A percentile compares a stretch with the other conserved stretches of the same genome.
These are phyloP conservation scores for Astyanax mexicanus DNA, from an alignment of 2,797 vertebrate species.

Conservation along the genomic window DNA sequence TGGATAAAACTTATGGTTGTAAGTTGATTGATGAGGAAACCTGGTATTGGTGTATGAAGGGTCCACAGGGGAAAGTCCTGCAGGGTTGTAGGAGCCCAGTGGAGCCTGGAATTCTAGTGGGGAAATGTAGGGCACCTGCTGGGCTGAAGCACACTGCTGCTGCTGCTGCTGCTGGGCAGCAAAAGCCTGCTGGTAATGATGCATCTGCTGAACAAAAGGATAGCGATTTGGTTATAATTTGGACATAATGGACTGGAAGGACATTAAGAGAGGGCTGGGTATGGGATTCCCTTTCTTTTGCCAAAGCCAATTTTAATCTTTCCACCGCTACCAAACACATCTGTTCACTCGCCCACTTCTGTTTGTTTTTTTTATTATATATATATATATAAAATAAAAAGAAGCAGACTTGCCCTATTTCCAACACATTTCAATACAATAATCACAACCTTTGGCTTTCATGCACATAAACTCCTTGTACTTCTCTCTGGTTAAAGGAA, in stretches of 20 bases:
- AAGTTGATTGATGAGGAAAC: slow-evolving; percentile 68
- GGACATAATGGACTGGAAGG: slow-evolving; percentile 69
- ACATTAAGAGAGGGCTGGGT: slow-evolving; percentile 58
- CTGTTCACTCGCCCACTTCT: too few relatives aligned
- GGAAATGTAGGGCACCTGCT: slow-evolving; percentile 85
- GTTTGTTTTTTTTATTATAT: too few relatives aligned
- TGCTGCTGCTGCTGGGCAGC: slow-evolving; percentile 81
- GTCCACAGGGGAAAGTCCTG: slow-evolving; percentile 71
- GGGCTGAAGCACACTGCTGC: slow-evolving; percentile 75
- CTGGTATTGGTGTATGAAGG: slow-evolving; percentile 77
- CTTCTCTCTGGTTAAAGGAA: background rate
- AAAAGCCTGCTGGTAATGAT: slow-evolving; percentile 93
- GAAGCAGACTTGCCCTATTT: too few relatives aligned
- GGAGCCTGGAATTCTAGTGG: slow-evolving; percentile 88
- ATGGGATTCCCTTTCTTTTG: background rate
- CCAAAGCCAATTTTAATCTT: too few relatives aligned
- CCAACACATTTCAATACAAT: background rate
- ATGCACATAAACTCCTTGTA: background rate
- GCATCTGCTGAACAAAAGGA: slow-evolving; percentile 78
- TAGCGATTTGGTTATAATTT: slow-evolving; percentile 45
- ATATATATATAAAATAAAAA: too few relatives aligned
- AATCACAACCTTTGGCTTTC: background rate
- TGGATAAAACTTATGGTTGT: background rate
- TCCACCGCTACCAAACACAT: slow-evolving; percentile 55
- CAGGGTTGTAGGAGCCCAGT: slow-evolving; percentile 79